Percentiles rank a stretch among this genome's conserved stretches.
These are phyloP conservation scores for Lycodopsis pacificus DNA, from an alignment of 2,797 vertebrate species.

Conservation along the genomic window DNA sequence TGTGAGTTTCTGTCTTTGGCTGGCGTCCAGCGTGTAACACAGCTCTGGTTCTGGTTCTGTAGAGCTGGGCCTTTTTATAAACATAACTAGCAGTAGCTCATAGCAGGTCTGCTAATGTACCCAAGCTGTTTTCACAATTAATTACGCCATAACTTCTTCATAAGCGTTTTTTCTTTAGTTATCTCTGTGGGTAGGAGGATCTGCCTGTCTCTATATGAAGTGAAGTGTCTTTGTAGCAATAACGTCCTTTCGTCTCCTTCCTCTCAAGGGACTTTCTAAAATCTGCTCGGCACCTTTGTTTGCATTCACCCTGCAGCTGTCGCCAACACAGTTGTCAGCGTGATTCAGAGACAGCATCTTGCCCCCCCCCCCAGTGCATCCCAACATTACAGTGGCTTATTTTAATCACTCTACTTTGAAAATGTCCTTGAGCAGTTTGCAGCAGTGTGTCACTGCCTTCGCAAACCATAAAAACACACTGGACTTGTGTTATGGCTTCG, in stretches of 20 bases:
- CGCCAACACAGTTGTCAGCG: neutral
- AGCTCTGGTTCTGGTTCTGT: too few species aligned
- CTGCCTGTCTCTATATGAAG: neutral
- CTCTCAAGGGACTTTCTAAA: constrained; percentile 3
- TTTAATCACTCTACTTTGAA: constrained; percentile 14
- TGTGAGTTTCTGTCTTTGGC: too few species aligned
- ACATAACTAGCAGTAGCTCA: too few species aligned
- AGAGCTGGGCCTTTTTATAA: too few species aligned
- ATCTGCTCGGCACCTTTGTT: constrained; percentile 15
- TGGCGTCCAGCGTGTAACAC: too few species aligned
- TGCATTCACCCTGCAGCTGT: constrained; percentile 7
- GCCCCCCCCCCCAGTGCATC: neutral
- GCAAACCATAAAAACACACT: constrained; percentile 2
- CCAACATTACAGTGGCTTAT: neutral
- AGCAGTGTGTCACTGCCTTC: constrained; percentile 1
- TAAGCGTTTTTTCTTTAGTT: neutral
- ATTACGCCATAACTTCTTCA: neutral
- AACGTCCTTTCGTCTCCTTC: neutral
- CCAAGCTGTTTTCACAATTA: neutral
- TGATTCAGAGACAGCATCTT: constrained; percentile 7
- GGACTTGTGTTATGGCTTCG: neutral
- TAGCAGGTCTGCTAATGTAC: neutral
- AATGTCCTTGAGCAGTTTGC: constrained; percentile 8
- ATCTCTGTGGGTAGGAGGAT: neutral
- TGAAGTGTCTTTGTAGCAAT: neutral